Conservation (phyloP, 2,888 invertebrate species). For the Enchytraeus crypticus region DNA sequence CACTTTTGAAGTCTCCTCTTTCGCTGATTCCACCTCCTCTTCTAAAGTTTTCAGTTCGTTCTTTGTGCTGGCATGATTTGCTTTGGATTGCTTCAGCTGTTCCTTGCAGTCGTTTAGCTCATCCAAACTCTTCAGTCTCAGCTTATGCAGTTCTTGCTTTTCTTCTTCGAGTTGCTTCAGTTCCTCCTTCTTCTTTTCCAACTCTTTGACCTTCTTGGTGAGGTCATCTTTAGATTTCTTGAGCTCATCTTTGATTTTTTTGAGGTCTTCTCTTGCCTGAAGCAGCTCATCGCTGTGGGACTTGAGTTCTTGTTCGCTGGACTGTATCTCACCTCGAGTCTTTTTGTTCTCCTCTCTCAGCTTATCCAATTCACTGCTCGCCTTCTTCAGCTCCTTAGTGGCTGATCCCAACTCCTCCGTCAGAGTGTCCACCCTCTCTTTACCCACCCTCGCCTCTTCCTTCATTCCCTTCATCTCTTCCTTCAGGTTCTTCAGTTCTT, state of each 20-base stretch:
- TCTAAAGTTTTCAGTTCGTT: conserved; percentile 11
- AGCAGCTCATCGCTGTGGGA: not conserved
- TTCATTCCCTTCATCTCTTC: conserved; percentile 1
- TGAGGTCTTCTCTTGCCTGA: not conserved
- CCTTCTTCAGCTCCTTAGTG: not conserved
- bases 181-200: not conserved
- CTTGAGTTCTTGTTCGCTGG: not conserved
- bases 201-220: conserved; percentile 7
- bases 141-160: conserved; percentile 1
- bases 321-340: not conserved
- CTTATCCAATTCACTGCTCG: conserved; percentile 7
- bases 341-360: conserved; percentile 1
- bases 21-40: conserved; percentile 1
- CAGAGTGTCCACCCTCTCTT: conserved; percentile 3
- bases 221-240: not conserved
- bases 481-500: conserved; percentile 9
- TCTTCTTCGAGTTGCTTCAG: conserved; percentile 7
- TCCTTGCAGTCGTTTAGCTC: conserved; percentile 1
- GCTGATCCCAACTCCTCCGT: conserved; percentile 1
- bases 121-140: conserved; percentile 2
- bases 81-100: conserved; percentile 5
- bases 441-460: conserved; percentile 5
- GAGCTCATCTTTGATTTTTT: not conserved
- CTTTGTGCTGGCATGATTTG: not conserved
- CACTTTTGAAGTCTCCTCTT: not conserved